Base-by-base conservation (phyloP, 2,797 vertebrate genomes). In the Lepilemur ruficaudatus region DNA sequence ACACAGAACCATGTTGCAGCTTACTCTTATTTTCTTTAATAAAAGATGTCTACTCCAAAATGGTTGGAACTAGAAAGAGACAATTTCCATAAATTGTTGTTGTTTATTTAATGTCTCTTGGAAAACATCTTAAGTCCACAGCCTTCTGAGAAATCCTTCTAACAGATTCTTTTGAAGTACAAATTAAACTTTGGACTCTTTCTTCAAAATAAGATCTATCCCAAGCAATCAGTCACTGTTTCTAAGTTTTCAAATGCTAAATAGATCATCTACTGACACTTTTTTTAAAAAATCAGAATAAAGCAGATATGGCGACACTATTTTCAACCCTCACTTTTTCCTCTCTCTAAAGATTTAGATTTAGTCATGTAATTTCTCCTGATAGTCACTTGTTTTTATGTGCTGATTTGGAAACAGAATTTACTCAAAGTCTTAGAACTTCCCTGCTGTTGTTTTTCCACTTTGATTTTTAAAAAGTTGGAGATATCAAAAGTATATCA, bases 161-260 rank as follows among this genome's bases (percentile, higher is more conserved):
- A 96, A 88, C 15, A 92, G 59, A 81, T 91, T 87, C 76, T 82
- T 93, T 70, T 95, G 82, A 95, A 95, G 67, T 84, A 94, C 67
- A 85, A 95, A 95, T 92, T 92, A 93, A 94, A 86, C 65, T 63
- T 82, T 75, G 52, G 80, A 61, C 76, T 90, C 52, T 73, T 89
- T 92, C 50, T 94, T 89, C 52, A 93, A 89, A 96, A 82, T n/a
- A 92, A 59, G 63, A 75, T 86, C 35, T 50, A 67, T 55, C 50
- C 67, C 69, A 89, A 93, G 61, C 61, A 92, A 75, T 80, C 61
- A 93, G 52, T 89, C 79, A 70, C 67, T 84, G 30, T 63, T 95
- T 88, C 89, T 91, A 65, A 75, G 52, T 83, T 94, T 96, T 97
- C 82, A 73, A 67, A 91, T 83, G 48, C 50, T 95, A 93, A 87